These are phyloP conservation scores for Stegana nigrithorax DNA, from an alignment of 2,888 invertebrate genomes.

Conservation along the genomic window DNA sequence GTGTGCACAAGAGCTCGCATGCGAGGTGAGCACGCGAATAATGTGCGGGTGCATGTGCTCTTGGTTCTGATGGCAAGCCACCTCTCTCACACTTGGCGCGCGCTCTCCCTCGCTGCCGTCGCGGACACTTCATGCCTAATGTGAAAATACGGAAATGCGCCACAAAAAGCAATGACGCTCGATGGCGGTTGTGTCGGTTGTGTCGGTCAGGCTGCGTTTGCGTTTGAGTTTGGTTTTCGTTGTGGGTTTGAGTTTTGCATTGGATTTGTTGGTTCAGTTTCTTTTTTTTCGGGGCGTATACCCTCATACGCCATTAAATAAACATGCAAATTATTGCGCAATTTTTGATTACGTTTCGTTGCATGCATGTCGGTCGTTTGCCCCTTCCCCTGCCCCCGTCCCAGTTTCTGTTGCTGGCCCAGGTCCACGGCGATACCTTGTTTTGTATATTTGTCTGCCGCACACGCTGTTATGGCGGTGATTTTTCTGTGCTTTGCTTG, in stretches of 20 bases:
- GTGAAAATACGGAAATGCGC: neutral
- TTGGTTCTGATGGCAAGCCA: no score
- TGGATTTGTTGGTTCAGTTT: neutral
- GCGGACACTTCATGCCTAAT: no score
- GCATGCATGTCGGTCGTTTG: neutral
- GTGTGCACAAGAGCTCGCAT: neutral
- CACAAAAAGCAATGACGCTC: constrained; percentile 8
- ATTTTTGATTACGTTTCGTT: constrained; percentile 54
- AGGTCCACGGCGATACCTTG: neutral
- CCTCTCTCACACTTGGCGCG: no score
- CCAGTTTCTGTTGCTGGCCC: no score
- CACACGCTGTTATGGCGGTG: constrained; percentile 33
- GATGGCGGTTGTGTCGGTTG: neutral
- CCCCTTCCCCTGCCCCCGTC: neutral
- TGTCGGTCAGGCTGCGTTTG: neutral
- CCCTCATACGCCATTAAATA: constrained; percentile 51
- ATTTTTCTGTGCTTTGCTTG: constrained; percentile 1
- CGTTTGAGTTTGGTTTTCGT: neutral
- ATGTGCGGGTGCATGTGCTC: neutral
- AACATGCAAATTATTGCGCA: constrained; percentile 61
- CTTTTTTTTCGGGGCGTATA: neutral
- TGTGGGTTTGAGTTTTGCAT: neutral
- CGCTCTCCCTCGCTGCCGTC: no score
- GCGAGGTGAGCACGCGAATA: neutral
- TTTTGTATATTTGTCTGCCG: constrained; percentile 1